Percentiles rank a stretch among this genome's conserved stretches.
Evolutionary conservation across 2,888 invertebrate genomes (phyloP).

Genomic region (Disparrhopalites patrizii): DNA sequence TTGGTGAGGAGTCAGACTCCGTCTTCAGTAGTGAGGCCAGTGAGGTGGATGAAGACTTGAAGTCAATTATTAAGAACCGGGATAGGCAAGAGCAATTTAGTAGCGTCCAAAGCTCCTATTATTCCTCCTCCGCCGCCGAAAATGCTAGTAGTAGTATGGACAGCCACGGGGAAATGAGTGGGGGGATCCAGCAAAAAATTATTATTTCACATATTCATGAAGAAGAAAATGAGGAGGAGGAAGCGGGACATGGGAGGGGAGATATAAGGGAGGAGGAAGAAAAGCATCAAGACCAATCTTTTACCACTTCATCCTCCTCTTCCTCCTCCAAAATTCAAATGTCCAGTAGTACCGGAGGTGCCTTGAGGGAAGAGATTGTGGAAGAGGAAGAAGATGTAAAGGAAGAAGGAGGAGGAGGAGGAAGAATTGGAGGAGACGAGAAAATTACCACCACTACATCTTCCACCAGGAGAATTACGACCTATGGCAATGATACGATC

Average conservation of each 20-base stretch:
- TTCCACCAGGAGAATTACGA: neutral
- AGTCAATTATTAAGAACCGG: conserved; percentile 10
- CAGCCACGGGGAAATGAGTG: too few species aligned
- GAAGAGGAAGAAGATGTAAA: neutral
- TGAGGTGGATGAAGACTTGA: conserved; percentile 15
- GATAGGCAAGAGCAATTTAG: conserved; percentile 51
- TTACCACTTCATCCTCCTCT: neutral
- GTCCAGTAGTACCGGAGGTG: neutral
- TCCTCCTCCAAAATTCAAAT: too few species aligned
- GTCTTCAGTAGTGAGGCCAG: conserved; percentile 22
- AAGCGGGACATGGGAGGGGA: neutral
- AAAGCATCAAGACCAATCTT: too few species aligned
- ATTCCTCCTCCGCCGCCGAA: conserved; percentile 73
- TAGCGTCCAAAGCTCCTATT: conserved; percentile 73
- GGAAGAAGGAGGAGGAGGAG: neutral
- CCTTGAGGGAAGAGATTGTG: neutral
- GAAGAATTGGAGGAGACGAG: neutral
- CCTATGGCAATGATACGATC: neutral
- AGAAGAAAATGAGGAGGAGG: conserved; percentile 23
- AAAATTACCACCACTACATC: neutral
- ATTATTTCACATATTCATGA: conserved; percentile 11
- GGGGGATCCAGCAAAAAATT: too few species aligned
- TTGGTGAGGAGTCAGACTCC: conserved; percentile 17
- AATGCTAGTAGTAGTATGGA: too few species aligned
- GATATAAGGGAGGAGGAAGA: too few species aligned